Base-by-base conservation (phyloP, 2,888 invertebrate species). In the Tenthredo mesomela region DNA sequence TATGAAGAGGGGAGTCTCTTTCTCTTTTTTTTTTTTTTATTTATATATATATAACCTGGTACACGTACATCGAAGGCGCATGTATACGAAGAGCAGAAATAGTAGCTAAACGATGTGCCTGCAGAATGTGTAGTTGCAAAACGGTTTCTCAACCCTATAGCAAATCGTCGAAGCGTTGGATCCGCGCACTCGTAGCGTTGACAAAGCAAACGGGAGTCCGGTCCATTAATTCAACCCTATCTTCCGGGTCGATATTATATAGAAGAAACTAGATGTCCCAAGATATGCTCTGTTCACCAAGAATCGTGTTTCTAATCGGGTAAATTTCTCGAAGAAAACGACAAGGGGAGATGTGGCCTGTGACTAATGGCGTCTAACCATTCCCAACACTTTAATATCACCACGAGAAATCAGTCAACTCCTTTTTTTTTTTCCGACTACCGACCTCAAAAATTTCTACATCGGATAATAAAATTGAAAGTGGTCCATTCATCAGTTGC, bases 191-290 rank as follows among this genome's bases (percentile, higher is more conserved):
- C 78, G 78, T 61, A 80, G 15, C 61, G 77, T 80, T 80, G 61
- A 80, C 80, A 61, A 58, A 80, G 80, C 80, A 61, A 80, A 80
- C 33, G 61, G 5, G 21, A 80, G 37, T 61, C 61, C 61, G 61
- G 80, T 80, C 40, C 80, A 80, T 61, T 80, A 80, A 80, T 80
- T 40, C 37, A 80, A 61, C 80, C 80, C 40, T 61, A 80, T 80
- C 58, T 61, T n/a, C 9, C 61, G 10, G 58, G 58, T 80, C 61
- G 80, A 80, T 61, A 47, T 47, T 47, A 47, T 47, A 61, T 33
- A 61, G 61, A 37, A 21, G 80, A 61, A 80, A 37, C 61, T 80
- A 61, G 40, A 58, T 33, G 37, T 21, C 58, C 15, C 21, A 61
- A 80, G 80, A 61, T 80, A 80, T 40, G 78, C 37, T 9, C 21